Base-by-base conservation (phyloP, 2,888 invertebrate species). In the Ligdia adustata region DNA sequence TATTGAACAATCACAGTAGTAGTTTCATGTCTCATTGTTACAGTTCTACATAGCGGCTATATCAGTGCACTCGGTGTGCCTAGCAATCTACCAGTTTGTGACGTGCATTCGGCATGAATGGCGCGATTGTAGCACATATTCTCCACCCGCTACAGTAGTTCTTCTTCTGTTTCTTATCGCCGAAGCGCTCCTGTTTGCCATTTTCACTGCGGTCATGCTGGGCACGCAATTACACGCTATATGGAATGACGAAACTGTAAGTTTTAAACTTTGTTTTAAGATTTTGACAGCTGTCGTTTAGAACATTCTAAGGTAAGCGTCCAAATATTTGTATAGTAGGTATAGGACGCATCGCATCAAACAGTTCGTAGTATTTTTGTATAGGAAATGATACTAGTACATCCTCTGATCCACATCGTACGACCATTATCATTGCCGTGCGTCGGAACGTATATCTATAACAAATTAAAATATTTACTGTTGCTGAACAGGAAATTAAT, bases 1-100 rank as follows among this genome's bases (percentile, higher is more conserved):
- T n/a, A n/a, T n/a, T n/a, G 18, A 18, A 6, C 18, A 18, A 6
- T 18, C 1, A 18, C 4, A 16, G 9, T 31, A 12, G 1, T 2
- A 24, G 12, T 7, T n/a, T 33, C 2, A 9, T 18, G 22, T 9
- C 16, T 16, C 2, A 24, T 9, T 28, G 3, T 32, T 93, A 37
- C 92, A 99, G 98, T 95, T 99, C 81, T 99, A 99, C 86, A 99
- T 99, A 69, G 99, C 99, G n/a, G 92, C 96, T 41, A 96, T 99
- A 83, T 99, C 99, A 32, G 88, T 97, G 58, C 99, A 99, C 90
- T 95, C 99, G 7, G 92, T 99, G 62, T 95, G 97, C 69, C 91
- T 99, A 78, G 95, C 98, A 1, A 92, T 98, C 57, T 95, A 97
- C 80, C 98, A 99, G 84, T 98, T 99, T 77, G 93, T 98, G 49